phyloP scores from a whole-genome alignment of 2,113 vertebrate genomes.

The Chaetorhynchus papuensis region DNA sequence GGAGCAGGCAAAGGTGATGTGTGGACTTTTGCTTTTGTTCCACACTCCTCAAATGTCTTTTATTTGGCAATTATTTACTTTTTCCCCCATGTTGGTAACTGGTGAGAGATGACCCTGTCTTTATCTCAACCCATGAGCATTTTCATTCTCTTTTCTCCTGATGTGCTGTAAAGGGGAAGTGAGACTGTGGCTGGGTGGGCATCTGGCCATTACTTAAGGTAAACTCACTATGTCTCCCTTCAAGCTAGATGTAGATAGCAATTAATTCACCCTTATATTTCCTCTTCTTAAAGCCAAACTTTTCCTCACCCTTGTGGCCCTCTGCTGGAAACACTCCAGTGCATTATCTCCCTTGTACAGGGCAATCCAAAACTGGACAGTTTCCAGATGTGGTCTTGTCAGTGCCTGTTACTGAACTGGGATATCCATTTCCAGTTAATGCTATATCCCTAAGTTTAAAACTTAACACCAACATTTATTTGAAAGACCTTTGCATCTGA shows the following conservation, averaged over 20 bases:
- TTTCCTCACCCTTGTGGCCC: not conserved
- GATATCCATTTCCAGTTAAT: not conserved
- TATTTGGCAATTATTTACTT: not conserved
- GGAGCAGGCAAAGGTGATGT: not conserved
- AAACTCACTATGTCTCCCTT: not conserved
- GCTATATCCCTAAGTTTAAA: not conserved
- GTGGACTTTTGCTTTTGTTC: not conserved
- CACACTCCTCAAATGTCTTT: not conserved
- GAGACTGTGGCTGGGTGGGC: not conserved
- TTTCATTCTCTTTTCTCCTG: not conserved
- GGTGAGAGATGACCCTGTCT: not conserved
- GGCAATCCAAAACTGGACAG: not conserved
- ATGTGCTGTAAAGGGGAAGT: accelerated
- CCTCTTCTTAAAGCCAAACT: not conserved
- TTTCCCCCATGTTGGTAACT: not conserved
- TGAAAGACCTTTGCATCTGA: not conserved
- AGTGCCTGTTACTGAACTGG: not conserved
- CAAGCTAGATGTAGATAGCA: not conserved
- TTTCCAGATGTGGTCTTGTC: not conserved
- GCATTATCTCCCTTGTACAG: not conserved
- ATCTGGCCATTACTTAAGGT: not conserved
- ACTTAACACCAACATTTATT: not conserved
- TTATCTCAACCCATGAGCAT: not conserved
- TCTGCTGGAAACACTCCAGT: not conserved
- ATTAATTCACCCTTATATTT: not conserved